These are phyloP conservation scores for Alaudala cheleensis DNA, from an alignment of 2,113 vertebrate species.

Conservation along the genomic window DNA sequence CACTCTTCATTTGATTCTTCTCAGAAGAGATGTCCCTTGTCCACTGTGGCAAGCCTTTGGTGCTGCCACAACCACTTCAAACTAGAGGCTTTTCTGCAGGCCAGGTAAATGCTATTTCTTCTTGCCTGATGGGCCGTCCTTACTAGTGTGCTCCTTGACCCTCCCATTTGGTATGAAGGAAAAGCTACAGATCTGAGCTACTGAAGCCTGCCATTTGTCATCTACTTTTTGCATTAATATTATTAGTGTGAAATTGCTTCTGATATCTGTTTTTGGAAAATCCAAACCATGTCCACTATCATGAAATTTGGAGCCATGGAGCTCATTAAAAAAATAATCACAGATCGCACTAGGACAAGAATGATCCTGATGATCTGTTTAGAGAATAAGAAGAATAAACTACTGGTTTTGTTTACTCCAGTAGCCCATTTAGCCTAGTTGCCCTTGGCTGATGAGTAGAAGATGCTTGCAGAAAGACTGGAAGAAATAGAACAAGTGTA, in stretches of 20 bases:
- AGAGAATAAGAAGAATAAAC: neutral
- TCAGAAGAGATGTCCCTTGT: neutral
- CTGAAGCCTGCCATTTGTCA: neutral
- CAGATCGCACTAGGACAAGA: neutral
- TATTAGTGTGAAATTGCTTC: neutral
- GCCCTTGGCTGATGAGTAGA: neutral
- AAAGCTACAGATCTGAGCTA: neutral
- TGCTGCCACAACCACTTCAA: neutral
- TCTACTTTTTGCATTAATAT: neutral
- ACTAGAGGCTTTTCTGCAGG: neutral
- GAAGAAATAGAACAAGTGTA: neutral
- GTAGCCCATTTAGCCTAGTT: neutral
- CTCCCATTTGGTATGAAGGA: neutral
- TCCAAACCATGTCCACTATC: neutral
- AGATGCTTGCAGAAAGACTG: neutral
- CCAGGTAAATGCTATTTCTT: neutral
- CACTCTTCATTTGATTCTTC: neutral
- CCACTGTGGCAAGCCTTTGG: neutral
- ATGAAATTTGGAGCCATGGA: neutral
- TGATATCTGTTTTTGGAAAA: neutral
- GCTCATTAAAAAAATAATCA: neutral
- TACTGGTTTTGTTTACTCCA: neutral
- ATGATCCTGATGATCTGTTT: neutral
- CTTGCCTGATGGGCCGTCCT: neutral
- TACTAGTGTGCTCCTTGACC: neutral